A percentile compares a stretch with the other conserved stretches of the same genome.
phyloP scores from a whole-genome alignment of 2,888 invertebrate species.

The Orthosia cruda region DNA sequence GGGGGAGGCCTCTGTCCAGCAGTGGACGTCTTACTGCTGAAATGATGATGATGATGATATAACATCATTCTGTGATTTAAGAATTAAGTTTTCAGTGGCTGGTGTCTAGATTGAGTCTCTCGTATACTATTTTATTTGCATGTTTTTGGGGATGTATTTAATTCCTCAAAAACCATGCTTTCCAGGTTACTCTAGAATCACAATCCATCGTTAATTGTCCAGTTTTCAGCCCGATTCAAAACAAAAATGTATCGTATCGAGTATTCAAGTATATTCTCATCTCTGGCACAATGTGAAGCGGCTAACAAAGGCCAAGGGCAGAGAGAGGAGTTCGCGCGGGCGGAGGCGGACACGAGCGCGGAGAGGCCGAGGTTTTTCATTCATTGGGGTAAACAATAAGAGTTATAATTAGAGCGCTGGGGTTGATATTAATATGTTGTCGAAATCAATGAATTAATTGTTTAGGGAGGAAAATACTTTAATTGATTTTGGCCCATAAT shows the following conservation, averaged over 20 bases:
- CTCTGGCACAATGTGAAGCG: slow-evolving; percentile 31
- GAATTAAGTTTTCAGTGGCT: too few species aligned
- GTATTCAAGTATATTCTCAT: slow-evolving; percentile 19
- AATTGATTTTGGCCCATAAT: not conserved
- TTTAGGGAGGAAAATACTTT: slow-evolving; percentile 3
- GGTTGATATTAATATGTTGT: slow-evolving; percentile 10
- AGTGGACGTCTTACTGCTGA: too few species aligned
- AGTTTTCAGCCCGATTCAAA: not conserved
- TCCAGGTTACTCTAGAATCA: not conserved
- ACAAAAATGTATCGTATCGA: slow-evolving; percentile 31
- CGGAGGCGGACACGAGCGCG: not conserved
- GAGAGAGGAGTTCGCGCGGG: not conserved
- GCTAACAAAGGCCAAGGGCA: slow-evolving; percentile 57
- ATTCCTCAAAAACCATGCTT: not conserved
- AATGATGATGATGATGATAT: too few species aligned
- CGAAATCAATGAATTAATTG: slow-evolving; percentile 26
- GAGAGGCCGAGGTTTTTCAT: slow-evolving; percentile 38
- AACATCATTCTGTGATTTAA: too few species aligned
- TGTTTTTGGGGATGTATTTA: too few species aligned
- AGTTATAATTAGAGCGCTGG: slow-evolving; percentile 32
- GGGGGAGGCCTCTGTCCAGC: too few species aligned
- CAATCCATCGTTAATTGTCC: not conserved
- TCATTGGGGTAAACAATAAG: slow-evolving; percentile 48
- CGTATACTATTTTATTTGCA: too few species aligned
- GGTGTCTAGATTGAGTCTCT: not conserved